These are phyloP conservation scores for Orycteropus afer DNA, from an alignment of 2,113 vertebrate genomes.

Conservation along the genomic window DNA sequence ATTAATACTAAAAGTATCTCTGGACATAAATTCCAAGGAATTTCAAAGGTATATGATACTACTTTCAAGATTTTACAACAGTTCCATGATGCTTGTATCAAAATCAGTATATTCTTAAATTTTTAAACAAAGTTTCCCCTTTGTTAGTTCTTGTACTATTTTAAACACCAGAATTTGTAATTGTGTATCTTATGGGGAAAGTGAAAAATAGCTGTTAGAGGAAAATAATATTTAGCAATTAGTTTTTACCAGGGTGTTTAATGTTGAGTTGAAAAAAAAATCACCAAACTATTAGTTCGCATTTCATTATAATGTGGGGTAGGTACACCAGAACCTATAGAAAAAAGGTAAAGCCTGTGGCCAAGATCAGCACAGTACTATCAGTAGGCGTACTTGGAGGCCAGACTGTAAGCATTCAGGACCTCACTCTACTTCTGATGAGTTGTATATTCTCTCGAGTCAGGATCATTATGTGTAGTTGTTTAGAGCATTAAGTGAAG, in stretches of 20 bases:
- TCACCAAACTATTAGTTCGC: background rate
- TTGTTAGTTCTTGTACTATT: conserved; percentile 20
- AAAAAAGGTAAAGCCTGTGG: background rate
- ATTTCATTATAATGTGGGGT: background rate
- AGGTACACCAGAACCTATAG: background rate
- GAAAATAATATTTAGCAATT: conserved; percentile 8
- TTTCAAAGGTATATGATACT: background rate
- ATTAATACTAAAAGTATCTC: background rate
- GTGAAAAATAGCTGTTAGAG: background rate
- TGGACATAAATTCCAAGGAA: background rate
- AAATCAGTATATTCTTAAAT: conserved; percentile 6
- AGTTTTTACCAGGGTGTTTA: conserved; percentile 1
- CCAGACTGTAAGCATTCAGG: too few relatives aligned
- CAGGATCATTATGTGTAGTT: background rate
- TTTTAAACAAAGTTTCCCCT: background rate
- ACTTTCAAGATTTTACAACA: background rate
- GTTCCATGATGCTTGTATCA: background rate
- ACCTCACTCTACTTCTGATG: background rate
- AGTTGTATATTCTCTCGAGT: background rate
- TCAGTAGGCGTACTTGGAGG: background rate
- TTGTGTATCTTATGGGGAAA: background rate
- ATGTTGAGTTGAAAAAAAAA: background rate
- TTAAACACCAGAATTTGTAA: conserved; percentile 4
- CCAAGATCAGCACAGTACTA: background rate
- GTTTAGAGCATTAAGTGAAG: background rate